phyloP scores from a whole-genome alignment of 2,113 vertebrate species.

The Phasianus colchicus region DNA sequence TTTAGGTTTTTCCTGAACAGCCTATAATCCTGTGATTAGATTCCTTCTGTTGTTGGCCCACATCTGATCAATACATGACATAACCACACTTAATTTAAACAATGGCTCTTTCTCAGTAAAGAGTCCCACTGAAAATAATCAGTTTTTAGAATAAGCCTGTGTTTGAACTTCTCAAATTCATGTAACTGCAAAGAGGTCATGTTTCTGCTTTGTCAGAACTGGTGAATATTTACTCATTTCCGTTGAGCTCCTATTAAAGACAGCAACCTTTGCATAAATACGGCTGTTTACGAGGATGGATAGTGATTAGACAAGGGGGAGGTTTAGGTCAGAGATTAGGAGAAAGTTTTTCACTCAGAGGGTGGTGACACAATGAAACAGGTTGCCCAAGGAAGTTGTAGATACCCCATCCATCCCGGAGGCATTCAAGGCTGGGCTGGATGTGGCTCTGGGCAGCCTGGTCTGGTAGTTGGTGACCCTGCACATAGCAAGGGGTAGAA shows the following conservation, averaged over 20 bases:
- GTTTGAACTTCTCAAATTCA: background rate
- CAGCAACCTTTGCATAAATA: background rate
- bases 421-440: too few species aligned
- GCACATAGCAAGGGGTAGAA: too few species aligned
- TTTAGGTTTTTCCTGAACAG: background rate
- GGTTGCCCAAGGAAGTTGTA: too few species aligned
- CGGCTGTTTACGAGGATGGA: too few species aligned
- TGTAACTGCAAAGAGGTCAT: background rate
- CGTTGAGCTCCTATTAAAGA: background rate
- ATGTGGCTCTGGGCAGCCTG: too few species aligned
- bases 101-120: background rate
- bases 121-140: background rate
- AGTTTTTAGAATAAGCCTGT: background rate
- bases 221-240: background rate
- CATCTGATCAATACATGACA: background rate
- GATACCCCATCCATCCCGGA: too few species aligned
- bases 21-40: background rate
- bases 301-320: too few species aligned
- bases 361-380: too few species aligned
- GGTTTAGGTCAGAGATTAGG: too few species aligned
- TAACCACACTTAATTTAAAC: background rate
- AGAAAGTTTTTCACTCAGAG: too few species aligned
- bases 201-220: background rate
- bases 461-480: too few species aligned
- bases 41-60: background rate